phyloP scores from a whole-genome alignment of 2,888 invertebrate genomes.

The Drosophila paucipuncta region DNA sequence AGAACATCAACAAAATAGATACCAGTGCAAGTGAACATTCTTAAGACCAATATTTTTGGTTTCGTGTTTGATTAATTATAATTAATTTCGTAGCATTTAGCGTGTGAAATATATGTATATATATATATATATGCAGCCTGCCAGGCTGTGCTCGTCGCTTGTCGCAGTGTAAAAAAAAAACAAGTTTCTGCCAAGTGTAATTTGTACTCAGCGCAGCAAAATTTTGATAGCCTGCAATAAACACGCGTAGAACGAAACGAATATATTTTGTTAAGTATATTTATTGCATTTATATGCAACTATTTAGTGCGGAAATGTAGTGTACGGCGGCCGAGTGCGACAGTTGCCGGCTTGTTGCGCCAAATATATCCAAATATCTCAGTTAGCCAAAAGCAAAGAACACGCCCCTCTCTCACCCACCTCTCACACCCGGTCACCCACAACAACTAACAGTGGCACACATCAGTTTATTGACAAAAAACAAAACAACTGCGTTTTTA shows the following conservation, averaged over 20 bases:
- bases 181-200: constrained; percentile 34
- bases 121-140: constrained; percentile 16
- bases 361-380: constrained; percentile 24
- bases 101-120: constrained; percentile 21
- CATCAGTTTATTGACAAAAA: constrained; percentile 38
- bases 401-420: neutral
- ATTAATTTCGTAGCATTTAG: constrained; percentile 6
- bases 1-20: constrained; percentile 66
- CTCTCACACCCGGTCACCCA: neutral
- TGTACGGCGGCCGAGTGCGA: constrained; percentile 11
- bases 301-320: constrained; percentile 35
- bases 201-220: constrained; percentile 40
- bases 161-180: constrained; percentile 46
- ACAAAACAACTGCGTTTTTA: constrained; percentile 23
- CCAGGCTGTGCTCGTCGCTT: constrained; percentile 19
- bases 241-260: constrained; percentile 24
- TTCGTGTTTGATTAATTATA: constrained; percentile 1
- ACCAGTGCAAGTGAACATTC: constrained; percentile 9
- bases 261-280: constrained; percentile 37
- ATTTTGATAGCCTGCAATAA: constrained; percentile 44
- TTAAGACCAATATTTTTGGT: neutral
- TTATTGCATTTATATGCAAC: neutral
- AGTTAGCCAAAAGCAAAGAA: constrained; percentile 5
- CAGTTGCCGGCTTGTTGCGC: constrained; percentile 64
- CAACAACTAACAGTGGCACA: constrained; percentile 42